Conservation (phyloP, 2,888 invertebrate genomes). For the Orchesellides sinensis region DNA sequence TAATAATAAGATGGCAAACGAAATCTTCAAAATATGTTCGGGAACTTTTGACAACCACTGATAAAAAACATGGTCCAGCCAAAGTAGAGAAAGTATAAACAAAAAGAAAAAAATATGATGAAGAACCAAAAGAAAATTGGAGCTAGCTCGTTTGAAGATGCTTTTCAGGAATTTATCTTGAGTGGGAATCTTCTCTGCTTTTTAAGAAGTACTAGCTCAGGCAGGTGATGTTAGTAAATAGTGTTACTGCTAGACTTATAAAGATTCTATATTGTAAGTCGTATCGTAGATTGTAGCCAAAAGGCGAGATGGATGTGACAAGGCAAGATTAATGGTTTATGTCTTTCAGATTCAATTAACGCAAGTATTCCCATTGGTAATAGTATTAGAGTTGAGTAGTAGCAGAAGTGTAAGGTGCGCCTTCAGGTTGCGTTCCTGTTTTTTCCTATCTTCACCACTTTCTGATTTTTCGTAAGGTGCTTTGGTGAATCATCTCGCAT, state of each 20-base stretch:
- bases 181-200: slow-evolving; percentile 27
- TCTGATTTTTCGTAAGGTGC: too few species aligned
- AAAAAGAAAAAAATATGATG: too few species aligned
- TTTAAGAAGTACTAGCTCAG: slow-evolving; percentile 37
- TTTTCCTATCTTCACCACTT: too few species aligned
- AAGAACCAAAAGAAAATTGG: background rate
- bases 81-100: too few species aligned
- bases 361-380: slow-evolving; percentile 58
- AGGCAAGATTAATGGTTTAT: slow-evolving; percentile 63
- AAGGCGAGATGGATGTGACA: slow-evolving; percentile 60
- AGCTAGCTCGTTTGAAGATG: background rate
- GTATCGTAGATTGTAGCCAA: slow-evolving; percentile 32
- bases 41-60: too few species aligned
- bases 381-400: slow-evolving; percentile 33
- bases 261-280: background rate
- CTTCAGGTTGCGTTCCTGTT: too few species aligned
- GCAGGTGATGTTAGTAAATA: background rate
- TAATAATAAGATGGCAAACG: too few species aligned
- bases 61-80: too few species aligned
- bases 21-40: too few species aligned
- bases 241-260: background rate
- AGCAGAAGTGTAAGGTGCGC: slow-evolving; percentile 1
- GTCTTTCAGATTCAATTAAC: slow-evolving; percentile 65
- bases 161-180: slow-evolving; percentile 37
- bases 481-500: too few species aligned